Evolutionary conservation across 2,797 vertebrate species (phyloP).

Genomic region (Siniperca undulata): DNA sequence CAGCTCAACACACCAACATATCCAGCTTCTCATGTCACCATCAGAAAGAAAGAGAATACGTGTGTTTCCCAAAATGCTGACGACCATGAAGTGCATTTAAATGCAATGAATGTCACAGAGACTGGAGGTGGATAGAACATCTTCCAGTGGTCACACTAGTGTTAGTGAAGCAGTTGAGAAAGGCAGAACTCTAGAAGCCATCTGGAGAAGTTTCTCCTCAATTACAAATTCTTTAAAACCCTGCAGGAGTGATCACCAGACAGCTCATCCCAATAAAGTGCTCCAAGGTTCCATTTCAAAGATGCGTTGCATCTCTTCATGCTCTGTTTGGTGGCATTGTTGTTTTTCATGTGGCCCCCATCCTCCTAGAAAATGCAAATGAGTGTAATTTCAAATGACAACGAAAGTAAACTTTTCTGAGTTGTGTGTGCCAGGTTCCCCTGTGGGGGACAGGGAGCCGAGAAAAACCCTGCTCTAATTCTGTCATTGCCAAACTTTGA

Average conservation of each 20-base stretch:
- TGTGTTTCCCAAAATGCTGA: background rate
- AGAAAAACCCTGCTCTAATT: constrained; percentile 85
- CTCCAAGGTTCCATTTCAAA: constrained; percentile 66
- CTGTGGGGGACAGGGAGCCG: constrained; percentile 76
- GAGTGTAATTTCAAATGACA: constrained; percentile 82
- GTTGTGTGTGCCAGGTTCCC: constrained; percentile 74
- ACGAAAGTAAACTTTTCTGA: constrained; percentile 83
- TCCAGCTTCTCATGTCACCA: background rate
- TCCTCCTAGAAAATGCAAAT: constrained; percentile 80
- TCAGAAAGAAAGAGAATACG: background rate
- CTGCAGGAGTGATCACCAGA: constrained; percentile 58
- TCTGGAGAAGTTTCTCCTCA: constrained; percentile 42
- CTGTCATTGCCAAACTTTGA: constrained; percentile 88
- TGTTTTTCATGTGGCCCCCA: constrained; percentile 70
- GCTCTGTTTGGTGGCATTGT: constrained; percentile 46
- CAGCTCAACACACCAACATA: background rate
- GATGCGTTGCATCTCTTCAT: constrained; percentile 15
- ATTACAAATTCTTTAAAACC: constrained; percentile 39
- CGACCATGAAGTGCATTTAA: background rate
- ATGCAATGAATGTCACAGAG: background rate
- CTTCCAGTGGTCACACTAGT: background rate
- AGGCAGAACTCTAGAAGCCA: constrained; percentile 19
- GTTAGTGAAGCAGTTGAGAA: background rate
- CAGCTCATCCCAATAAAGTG: constrained; percentile 48
- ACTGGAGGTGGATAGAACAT: background rate